Conservation (phyloP, 2,888 invertebrate species). For the Xanthorhoe spadicearia region DNA sequence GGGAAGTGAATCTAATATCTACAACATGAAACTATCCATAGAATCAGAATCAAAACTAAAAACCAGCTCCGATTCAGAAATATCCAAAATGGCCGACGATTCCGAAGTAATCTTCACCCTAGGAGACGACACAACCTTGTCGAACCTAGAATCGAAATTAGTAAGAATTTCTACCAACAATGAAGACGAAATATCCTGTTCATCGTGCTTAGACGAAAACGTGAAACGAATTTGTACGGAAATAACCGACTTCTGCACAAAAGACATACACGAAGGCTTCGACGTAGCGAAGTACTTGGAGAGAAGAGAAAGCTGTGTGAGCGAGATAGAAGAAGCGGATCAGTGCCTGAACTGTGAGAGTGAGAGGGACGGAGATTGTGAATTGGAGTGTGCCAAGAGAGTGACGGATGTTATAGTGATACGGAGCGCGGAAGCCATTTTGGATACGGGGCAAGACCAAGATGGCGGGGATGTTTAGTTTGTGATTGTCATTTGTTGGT, state of each 20-base stretch:
- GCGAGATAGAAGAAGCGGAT: slow-evolving; percentile 49
- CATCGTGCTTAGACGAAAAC: slow-evolving; percentile 58
- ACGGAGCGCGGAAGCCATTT: slow-evolving; percentile 74
- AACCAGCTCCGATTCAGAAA: slow-evolving; percentile 69
- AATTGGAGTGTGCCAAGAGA: slow-evolving; percentile 62
- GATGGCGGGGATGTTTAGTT: slow-evolving; percentile 36
- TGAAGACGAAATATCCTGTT: slow-evolving; percentile 59
- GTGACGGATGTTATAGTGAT: slow-evolving; percentile 74
- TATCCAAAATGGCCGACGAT: slow-evolving; percentile 51
- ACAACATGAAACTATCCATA: slow-evolving; percentile 66
- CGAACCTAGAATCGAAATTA: slow-evolving; percentile 55
- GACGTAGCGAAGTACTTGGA: slow-evolving; percentile 61
- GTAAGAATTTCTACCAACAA: slow-evolving; percentile 75
- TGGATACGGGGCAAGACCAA: slow-evolving; percentile 64
- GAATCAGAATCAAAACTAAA: slow-evolving; percentile 43
- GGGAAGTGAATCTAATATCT: slow-evolving; percentile 81
- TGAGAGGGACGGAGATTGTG: slow-evolving; percentile 52
- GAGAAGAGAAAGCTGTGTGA: slow-evolving; percentile 51
- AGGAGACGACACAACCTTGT: slow-evolving; percentile 60
- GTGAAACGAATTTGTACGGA: slow-evolving; percentile 72
- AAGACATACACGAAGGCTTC: slow-evolving; percentile 55
- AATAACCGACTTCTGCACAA: slow-evolving; percentile 67
- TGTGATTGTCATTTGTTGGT: slow-evolving; percentile 28
- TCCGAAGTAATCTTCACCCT: slow-evolving; percentile 70
- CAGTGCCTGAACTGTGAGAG: slow-evolving; percentile 56